Conservation (phyloP, 2,797 vertebrate genomes). For the Myotis daubentonii region DNA sequence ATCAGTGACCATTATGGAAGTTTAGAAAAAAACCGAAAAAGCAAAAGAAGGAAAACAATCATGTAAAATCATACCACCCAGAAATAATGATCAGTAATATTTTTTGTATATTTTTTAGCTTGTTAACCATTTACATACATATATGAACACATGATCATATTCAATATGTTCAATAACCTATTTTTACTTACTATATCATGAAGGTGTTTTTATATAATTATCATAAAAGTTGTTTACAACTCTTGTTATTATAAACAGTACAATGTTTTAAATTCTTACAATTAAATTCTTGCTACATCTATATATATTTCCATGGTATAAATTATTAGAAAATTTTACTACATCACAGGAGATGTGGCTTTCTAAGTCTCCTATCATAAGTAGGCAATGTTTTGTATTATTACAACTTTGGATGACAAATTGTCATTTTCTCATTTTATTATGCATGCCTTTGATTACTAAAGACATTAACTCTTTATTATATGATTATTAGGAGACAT, state of each 20-base stretch:
- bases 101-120: not conserved
- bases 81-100: not conserved
- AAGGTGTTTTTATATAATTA: slow-evolving; percentile 3
- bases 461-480: not conserved
- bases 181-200: not conserved
- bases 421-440: slow-evolving; percentile 13
- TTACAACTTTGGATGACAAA: slow-evolving; percentile 16
- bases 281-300: slow-evolving; percentile 11
- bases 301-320: not conserved
- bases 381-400: not conserved
- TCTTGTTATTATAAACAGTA: not conserved
- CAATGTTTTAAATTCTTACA: slow-evolving; percentile 22
- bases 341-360: not conserved
- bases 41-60: not conserved
- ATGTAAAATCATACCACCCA: not conserved
- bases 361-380: not conserved
- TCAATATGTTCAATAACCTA: not conserved
- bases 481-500: not conserved
- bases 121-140: not conserved
- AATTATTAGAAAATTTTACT: slow-evolving; percentile 22
- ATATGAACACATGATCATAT: not conserved
- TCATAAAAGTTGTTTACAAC: not conserved
- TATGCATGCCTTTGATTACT: not conserved
- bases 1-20: not conserved
- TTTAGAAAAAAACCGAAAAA: slow-evolving; percentile 13